Percentiles rank a stretch among this genome's conserved stretches.
These are phyloP conservation scores for Etheostoma perlongum DNA, from an alignment of 2,797 vertebrate species.

Conservation along the genomic window DNA sequence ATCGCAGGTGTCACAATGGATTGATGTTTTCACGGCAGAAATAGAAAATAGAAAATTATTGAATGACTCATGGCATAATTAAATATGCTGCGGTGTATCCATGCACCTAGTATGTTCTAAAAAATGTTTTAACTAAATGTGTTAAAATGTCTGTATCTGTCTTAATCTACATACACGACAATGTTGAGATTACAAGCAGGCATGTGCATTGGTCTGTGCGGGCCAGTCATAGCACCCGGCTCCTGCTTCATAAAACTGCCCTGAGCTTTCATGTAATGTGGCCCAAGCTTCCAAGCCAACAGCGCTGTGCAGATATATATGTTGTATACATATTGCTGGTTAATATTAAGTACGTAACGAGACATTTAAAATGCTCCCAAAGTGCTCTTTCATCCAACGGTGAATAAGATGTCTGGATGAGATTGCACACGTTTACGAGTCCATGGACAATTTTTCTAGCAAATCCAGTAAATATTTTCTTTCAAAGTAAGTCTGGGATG, in stretches of 20 bases:
- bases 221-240: neutral
- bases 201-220: slow-evolving; percentile 2
- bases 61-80: neutral
- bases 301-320: slow-evolving; percentile 13
- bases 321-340: slow-evolving; percentile 28
- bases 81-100: neutral
- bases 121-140: neutral
- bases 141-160: neutral
- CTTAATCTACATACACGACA: neutral
- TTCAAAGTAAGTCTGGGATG: slow-evolving; percentile 61
- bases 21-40: neutral
- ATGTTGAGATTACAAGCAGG: slow-evolving; percentile 1
- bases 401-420: slow-evolving; percentile 49
- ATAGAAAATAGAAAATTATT: neutral
- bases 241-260: slow-evolving; percentile 27
- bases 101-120: neutral
- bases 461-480: slow-evolving; percentile 65
- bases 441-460: slow-evolving; percentile 56
- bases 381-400: slow-evolving; percentile 41
- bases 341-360: slow-evolving; percentile 30
- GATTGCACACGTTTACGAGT: slow-evolving; percentile 50
- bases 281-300: slow-evolving; percentile 16
- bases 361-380: slow-evolving; percentile 43
- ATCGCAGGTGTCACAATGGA: neutral
- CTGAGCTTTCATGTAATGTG: slow-evolving; percentile 17